Base-by-base conservation (phyloP, 92 coral and sea anemone genomes). In the Phenganax stokvisi region DNA sequence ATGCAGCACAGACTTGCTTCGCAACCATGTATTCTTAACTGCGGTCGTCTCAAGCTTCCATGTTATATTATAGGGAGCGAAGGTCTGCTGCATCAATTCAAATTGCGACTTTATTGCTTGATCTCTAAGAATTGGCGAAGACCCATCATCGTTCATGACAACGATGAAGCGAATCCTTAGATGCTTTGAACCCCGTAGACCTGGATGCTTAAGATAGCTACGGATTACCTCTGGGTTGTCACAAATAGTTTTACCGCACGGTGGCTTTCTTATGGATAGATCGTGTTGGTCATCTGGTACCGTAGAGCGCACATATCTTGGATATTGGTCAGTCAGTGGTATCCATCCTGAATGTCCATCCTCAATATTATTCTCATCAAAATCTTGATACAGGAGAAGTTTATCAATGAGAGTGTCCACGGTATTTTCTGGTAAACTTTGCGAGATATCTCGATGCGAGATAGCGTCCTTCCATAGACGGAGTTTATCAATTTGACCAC, bases 211-310 rank as follows among this genome's bases (percentile, higher is more conserved):
- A 52, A 92, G 88, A 73, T 94, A 94, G 80, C 98, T 94, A 31
- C 90, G 89, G 30, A 90, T 85, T 7, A 94, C 91, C 86, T 94
- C 98, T 0, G 97, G 97, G 84, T 94, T 94, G 77, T 94, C 98
- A 56, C 98, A 94, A 16, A 94, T 97, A 0, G 98, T 94, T 12
- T 56, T 84, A 1, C 98, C 98, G 74, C 98, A 94, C 31, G 97
- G 98, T 6, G 98, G 98, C 54, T 89, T 89, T 12, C 84, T 83
- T 80, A 94, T 88, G 52, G 98, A 81, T 15, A 94, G 80, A 71
- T 92, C 96, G 83, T 94, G 94, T 12, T 90, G 87, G 69, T 94
- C 98, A 53, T 93, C 90, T 27, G 98, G 98, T 9, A 94, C 87
- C 12, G 97, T 90, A 37, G 97, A 91, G 72, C 89, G 57, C 16